Conservation (phyloP, 2,113 vertebrate genomes). For the Corvus moneduloides region DNA sequence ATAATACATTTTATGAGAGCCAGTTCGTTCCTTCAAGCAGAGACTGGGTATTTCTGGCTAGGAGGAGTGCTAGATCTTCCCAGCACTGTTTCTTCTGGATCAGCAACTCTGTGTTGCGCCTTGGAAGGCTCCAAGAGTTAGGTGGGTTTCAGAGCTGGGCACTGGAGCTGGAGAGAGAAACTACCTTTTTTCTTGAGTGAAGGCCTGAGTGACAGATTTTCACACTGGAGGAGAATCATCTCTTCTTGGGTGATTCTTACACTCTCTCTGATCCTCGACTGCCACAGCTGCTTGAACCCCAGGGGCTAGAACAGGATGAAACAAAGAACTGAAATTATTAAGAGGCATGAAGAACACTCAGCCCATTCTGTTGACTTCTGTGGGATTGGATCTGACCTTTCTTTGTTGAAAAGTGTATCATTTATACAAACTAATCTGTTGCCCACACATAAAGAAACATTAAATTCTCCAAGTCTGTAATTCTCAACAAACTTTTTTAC, state of each 20-base stretch:
- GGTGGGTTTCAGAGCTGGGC: neutral
- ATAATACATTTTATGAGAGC: neutral
- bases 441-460: neutral
- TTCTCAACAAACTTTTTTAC: neutral
- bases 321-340: neutral
- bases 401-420: neutral
- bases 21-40: neutral
- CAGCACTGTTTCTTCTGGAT: neutral
- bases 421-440: neutral
- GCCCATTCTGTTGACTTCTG: fast-evolving
- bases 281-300: neutral
- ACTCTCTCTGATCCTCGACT: neutral
- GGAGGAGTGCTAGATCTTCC: neutral
- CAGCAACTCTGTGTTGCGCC: fast-evolving
- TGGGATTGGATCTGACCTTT: neutral
- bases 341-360: neutral
- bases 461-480: neutral
- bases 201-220: neutral
- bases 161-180: neutral
- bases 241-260: neutral
- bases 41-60: neutral
- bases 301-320: neutral
- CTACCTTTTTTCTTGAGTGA: neutral
- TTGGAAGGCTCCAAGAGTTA: neutral
- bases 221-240: neutral